Conservation (phyloP, 1,140 invertebrate genomes). For the Drosophila kikkawai region DNA sequence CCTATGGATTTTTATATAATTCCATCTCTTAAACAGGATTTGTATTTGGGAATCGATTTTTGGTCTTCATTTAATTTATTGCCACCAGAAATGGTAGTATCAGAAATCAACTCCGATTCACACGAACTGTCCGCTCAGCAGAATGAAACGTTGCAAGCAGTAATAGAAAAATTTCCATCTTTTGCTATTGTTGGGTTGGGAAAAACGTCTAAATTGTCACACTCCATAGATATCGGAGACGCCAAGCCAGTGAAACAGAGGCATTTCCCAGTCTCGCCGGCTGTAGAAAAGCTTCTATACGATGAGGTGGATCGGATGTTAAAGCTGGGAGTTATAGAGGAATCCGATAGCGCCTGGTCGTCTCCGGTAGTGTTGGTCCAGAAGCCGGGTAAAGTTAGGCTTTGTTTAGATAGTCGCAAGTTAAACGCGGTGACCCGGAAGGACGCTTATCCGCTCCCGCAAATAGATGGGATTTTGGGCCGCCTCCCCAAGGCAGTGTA, state of each 20-base stretch:
- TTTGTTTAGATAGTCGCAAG: too few species aligned
- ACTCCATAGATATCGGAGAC: neutral
- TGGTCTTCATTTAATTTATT: neutral
- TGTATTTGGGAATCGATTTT: neutral
- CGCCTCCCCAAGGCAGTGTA: too few species aligned
- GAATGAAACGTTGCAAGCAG: neutral
- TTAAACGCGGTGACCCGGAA: too few species aligned
- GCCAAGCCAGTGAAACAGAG: neutral
- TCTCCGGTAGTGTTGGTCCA: neutral
- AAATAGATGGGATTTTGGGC: too few species aligned
- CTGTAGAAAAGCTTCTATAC: neutral
- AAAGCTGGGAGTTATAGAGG: neutral
- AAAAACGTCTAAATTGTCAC: neutral
- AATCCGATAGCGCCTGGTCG: neutral
- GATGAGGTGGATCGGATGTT: neutral
- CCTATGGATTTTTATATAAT: neutral
- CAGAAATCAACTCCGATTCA: neutral
- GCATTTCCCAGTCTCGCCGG: conserved; percentile 2
- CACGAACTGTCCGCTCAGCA: neutral
- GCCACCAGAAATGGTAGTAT: neutral
- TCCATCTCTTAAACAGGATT: neutral
- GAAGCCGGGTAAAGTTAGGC: neutral
- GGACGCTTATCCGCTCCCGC: too few species aligned
- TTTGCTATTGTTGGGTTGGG: neutral
- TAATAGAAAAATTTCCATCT: neutral